A percentile compares a stretch with the other conserved stretches of the same genome.
These are phyloP conservation scores for Holothuria leucospilota DNA, from an alignment of 53 echinoderm and acorn worm genomes.

Conservation along the genomic window DNA sequence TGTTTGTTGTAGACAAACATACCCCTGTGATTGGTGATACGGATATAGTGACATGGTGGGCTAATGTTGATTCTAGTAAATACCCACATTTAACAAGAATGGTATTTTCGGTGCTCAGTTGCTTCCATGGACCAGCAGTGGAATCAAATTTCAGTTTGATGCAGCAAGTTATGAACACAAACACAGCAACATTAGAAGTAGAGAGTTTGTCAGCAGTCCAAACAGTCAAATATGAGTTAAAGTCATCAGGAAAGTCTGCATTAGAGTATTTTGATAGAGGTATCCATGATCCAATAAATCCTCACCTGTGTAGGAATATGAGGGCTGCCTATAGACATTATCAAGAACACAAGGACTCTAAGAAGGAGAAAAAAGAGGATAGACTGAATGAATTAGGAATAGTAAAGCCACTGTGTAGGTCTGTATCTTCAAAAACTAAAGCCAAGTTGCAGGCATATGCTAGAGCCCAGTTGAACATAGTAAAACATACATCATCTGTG, in stretches of 20 bases:
- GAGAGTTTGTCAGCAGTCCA: slow-evolving; percentile 65
- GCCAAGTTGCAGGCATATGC: too few relatives aligned
- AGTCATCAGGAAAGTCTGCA: slow-evolving; percentile 48
- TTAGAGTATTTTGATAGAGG: slow-evolving; percentile 60
- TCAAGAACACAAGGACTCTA: slow-evolving; percentile 5
- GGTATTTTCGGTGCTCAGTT: slow-evolving; percentile 58
- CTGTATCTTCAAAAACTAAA: background rate
- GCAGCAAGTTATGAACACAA: slow-evolving; percentile 40
- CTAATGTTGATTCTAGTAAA: background rate
- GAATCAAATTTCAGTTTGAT: slow-evolving; percentile 70
- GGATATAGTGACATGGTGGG: slow-evolving; percentile 52
- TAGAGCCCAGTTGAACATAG: too few relatives aligned
- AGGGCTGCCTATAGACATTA: slow-evolving; percentile 29
- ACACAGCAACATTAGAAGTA: slow-evolving; percentile 41
- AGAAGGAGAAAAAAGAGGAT: slow-evolving; percentile 13
- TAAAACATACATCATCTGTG: too few relatives aligned
- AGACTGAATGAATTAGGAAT: background rate
- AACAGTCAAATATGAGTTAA: slow-evolving; percentile 63
- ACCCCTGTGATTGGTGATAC: background rate
- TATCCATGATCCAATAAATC: slow-evolving; percentile 32
- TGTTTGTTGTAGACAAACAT: slow-evolving; percentile 14
- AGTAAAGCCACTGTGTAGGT: background rate
- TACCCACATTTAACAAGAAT: slow-evolving; percentile 58
- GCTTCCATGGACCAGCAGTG: slow-evolving; percentile 52
- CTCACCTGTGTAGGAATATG: slow-evolving; percentile 44